Evolutionary conservation across 2,888 invertebrate genomes (phyloP), one percentile per base, ranked within the genome.

Genomic region (Xiphydria camelus): DNA sequence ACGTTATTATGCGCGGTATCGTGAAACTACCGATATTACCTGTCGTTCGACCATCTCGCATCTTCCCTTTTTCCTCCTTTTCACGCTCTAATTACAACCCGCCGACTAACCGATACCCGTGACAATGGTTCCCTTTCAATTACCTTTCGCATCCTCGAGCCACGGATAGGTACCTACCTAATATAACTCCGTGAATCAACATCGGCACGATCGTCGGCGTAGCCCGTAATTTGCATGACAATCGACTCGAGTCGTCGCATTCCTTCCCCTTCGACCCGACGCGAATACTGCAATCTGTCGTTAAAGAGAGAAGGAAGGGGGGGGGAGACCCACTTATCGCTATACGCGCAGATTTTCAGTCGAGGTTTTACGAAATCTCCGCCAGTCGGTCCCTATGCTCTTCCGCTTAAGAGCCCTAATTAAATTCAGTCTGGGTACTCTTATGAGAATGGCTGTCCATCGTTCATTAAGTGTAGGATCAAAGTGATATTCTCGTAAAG

Each of bases 401-500:
- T 38, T 46, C 48, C 56, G 64, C 66, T 69, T 70, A 68, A 68
- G 66, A 71, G 68, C 67, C 62, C 67, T 73, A 71, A 73, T 73
- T 71, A 69, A 72, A 73, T 70, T 69, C 70, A 64, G 67, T 66
- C 66, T 64, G 59, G 67, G 68, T 66, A 64, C 68, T 69, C 70
- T 68, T 68, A 66, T 63, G 55, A 58, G 60, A 32, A 48, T 41
- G 55, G 58, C 58, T 55, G 67, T 62, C 65, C 70, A 68, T 69
- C 66, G 64, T 65, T 64, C 67, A 62, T 65, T 68, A 65, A 66
- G 65, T 69, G 68, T 56, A 61, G 70, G 70, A 70, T 70, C 70
- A 70, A 70, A 70, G 70, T 68, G 66, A 69, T 70, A 68, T 68
- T 68, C 66, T 59, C 59, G 63, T 64, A 64, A 67, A 66, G 65